Percentiles rank a stretch among this genome's conserved stretches.
phyloP scores from a whole-genome alignment of 2,113 vertebrate genomes.

The Spea bombifrons region DNA sequence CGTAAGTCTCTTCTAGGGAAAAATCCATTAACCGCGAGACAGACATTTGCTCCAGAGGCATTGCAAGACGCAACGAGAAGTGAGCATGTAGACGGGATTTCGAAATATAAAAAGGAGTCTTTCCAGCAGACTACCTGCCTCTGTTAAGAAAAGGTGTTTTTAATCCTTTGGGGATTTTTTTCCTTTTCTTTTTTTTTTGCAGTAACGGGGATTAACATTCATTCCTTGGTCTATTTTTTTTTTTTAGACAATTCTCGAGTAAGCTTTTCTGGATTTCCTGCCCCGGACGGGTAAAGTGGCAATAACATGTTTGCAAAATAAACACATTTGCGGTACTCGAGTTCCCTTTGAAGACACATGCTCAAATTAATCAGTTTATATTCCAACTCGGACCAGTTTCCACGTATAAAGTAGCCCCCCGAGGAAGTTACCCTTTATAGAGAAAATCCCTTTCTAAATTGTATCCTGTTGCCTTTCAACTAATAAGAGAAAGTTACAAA shows the following conservation, averaged over 20 bases:
- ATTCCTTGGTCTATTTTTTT: background rate
- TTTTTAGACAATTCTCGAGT: constrained; percentile 23
- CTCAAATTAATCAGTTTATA: constrained; percentile 33
- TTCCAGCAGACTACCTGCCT: background rate
- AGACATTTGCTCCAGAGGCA: background rate
- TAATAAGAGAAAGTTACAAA: constrained; percentile 22
- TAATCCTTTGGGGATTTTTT: constrained; percentile 3
- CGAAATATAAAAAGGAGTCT: background rate
- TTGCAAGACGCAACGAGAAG: background rate
- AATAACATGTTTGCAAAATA: constrained; percentile 38
- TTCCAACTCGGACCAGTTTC: constrained; percentile 36
- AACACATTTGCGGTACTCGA: constrained; percentile 20
- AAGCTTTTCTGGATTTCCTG: constrained; percentile 26
- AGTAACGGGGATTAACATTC: constrained; percentile 8
- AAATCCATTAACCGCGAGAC: background rate
- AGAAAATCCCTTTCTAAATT: constrained; percentile 47
- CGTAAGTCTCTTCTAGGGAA: background rate
- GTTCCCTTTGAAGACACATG: constrained; percentile 27
- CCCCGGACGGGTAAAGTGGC: constrained; percentile 14
- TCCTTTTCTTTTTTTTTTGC: background rate
- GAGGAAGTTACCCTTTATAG: constrained; percentile 46
- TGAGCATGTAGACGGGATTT: background rate
- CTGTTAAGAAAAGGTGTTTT: background rate
- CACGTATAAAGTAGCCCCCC: constrained; percentile 39
- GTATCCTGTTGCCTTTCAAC: constrained; percentile 45